Conservation (phyloP, 2,113 vertebrate species). For the Corydoras sp. region DNA sequence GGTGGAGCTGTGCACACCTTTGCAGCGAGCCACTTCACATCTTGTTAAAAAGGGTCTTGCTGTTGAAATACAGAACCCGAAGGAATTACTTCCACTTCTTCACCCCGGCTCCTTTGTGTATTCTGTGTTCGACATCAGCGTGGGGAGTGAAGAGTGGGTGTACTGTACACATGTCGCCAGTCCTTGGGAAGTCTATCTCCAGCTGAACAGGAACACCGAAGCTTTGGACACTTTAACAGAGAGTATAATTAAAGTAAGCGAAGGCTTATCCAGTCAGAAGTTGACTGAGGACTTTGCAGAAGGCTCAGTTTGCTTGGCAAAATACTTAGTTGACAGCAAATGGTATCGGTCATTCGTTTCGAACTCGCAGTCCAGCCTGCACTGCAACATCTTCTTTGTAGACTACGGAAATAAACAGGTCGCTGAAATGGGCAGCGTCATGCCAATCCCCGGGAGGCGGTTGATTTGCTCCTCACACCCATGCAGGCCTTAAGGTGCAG, state of each 20-base stretch:
- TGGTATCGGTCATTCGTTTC: constrained; percentile 73
- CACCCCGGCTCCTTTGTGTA: constrained; percentile 74
- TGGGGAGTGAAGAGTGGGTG: constrained; percentile 73
- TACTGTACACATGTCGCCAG: constrained; percentile 72
- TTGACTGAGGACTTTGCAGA: neutral
- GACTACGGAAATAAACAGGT: constrained; percentile 82
- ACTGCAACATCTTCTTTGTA: constrained; percentile 75
- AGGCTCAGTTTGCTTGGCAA: constrained; percentile 70
- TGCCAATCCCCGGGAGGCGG: constrained; percentile 67
- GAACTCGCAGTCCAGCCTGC: constrained; percentile 58
- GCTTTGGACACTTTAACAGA: constrained; percentile 63
- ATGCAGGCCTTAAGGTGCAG: constrained; percentile 81
- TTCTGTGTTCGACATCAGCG: constrained; percentile 70
- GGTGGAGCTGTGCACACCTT: constrained; percentile 70
- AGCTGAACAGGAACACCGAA: constrained; percentile 74
- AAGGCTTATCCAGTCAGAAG: constrained; percentile 36
- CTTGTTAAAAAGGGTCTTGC: constrained; percentile 55
- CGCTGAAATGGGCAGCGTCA: constrained; percentile 64
- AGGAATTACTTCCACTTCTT: constrained; percentile 48
- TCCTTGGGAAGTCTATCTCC: constrained; percentile 79
- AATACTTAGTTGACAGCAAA: constrained; percentile 71
- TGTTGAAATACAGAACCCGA: constrained; percentile 30
- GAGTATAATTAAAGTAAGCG: constrained; percentile 50
- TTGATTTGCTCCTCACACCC: constrained; percentile 75
- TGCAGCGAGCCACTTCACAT: constrained; percentile 53